Base-by-base conservation (phyloP, 37 sponge, comb jelly and placozoan species). In the Hexactinellida sp. region DNA sequence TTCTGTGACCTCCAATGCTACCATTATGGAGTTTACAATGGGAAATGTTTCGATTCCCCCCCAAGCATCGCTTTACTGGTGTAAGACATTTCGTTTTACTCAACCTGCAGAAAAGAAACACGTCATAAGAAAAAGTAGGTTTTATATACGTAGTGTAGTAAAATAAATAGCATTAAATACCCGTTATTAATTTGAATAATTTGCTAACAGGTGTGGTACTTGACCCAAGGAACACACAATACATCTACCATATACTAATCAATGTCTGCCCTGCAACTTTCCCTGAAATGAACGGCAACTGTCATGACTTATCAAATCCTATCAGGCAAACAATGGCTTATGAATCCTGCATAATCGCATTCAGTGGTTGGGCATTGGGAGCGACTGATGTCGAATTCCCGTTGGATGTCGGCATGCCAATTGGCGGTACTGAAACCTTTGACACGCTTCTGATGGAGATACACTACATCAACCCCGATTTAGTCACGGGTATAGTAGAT, bases 381-480 rank as follows among this genome's bases (percentile, higher is more conserved):
- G 76, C 19, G 3, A 32, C 76, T 63, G 91, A 89, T 19, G 88
- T 89, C 37, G 47, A 85, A 0, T 88, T 54, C 38, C 93, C 93
- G 37, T 55, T 84, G 30, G 63, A 87, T 55, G 91, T 91, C 25
- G 90, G 91, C n/a, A 84, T 83, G n/a, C 90, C 93, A 24, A 52
- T 93, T 83, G 93, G 93, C 38, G 54, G 85, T 32, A 52, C 54
- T 37, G 24, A 16, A 36, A n/a, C 54, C 1, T 37, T 28, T 37
- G 84, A 85, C 55, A 0, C 84, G 24, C 47, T 93, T 25, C 85
- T 90, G 0, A 21, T 63, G 13, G 88, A 91, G 36, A 88, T 91
- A 55, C 93, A 93, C 39, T 93, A 90, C 63, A 87, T 90, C 71
- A 93, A 93, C 41, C 91, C 90, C 7, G 7, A 82, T 23, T 1